These are phyloP conservation scores for Enteromius mattozi DNA, from an alignment of 2,797 vertebrate genomes.

Conservation along the genomic window DNA sequence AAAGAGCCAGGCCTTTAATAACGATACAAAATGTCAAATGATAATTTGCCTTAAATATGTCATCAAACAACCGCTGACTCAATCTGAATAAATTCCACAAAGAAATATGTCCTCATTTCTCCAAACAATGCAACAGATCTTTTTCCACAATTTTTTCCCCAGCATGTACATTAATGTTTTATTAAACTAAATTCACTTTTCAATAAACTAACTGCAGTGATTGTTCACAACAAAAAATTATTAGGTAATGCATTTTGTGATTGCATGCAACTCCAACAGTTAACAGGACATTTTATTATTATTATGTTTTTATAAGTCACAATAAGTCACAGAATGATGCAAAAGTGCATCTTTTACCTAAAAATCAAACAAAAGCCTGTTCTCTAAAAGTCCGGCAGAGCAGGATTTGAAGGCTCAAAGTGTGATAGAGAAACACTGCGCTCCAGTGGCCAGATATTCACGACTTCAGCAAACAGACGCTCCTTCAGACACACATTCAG, in stretches of 20 bases:
- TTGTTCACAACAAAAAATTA: not conserved
- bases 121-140: not conserved
- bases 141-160: not conserved
- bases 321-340: not conserved
- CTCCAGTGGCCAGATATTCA: constrained; percentile 32
- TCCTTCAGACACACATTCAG: not conserved
- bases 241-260: not conserved
- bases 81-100: constrained; percentile 1
- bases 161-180: not conserved
- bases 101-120: not conserved
- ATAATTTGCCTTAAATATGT: constrained; percentile 31
- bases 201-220: not conserved
- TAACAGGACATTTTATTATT: not conserved
- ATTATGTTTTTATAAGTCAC: too few species aligned
- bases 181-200: constrained; percentile 26
- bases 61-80: not conserved
- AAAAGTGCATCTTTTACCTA: not conserved
- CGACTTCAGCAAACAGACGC: not conserved
- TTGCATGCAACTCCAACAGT: not conserved
- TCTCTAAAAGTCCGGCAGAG: not conserved
- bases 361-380: not conserved
- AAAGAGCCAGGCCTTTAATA: constrained; percentile 3
- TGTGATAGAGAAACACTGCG: constrained; percentile 40
- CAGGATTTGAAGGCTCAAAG: not conserved
- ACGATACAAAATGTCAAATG: constrained; percentile 9